These are phyloP conservation scores for Brachypteracias leptosomus DNA, from an alignment of 2,113 vertebrate genomes.

Conservation along the genomic window DNA sequence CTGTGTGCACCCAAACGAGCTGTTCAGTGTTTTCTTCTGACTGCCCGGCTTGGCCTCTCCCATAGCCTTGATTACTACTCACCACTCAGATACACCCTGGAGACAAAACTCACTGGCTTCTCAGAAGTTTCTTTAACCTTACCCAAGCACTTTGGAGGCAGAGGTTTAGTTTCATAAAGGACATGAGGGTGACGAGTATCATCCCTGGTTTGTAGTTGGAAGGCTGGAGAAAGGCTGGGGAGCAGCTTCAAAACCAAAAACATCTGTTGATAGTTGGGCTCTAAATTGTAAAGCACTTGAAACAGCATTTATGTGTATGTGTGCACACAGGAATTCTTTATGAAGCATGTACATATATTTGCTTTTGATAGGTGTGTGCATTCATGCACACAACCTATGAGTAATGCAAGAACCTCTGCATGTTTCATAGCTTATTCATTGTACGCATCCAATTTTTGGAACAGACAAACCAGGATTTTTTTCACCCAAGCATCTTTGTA, in stretches of 20 bases:
- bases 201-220: neutral
- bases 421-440: neutral
- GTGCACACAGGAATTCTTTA: neutral
- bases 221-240: neutral
- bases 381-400: neutral
- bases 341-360: neutral
- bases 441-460: neutral
- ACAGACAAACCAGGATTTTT: neutral
- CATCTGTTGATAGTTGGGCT: neutral
- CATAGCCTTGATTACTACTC: neutral
- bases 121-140: neutral
- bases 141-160: neutral
- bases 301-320: neutral
- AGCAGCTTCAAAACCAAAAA: neutral
- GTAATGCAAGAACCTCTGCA: neutral
- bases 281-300: neutral
- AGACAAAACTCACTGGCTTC: neutral
- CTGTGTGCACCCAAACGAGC: accelerated
- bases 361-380: neutral
- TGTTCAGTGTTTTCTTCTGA: neutral
- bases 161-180: neutral
- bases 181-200: neutral
- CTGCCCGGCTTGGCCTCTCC: neutral
- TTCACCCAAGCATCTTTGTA: neutral
- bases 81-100: neutral